Evolutionary conservation across 2,888 invertebrate species (phyloP).

Genomic region (Gerris lacustris): DNA sequence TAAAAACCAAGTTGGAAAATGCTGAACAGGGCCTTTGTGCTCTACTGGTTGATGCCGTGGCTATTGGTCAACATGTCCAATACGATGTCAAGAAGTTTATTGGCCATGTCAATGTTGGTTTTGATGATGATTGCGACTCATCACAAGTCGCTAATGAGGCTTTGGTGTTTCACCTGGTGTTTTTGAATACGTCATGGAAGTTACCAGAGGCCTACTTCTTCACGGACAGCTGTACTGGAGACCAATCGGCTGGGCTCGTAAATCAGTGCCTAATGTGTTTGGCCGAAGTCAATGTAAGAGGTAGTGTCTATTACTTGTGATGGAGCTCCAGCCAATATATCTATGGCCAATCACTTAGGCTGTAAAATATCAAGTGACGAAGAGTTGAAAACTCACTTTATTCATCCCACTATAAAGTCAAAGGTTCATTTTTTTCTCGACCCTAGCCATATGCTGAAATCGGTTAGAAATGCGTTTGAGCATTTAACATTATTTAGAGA

Average conservation of each 20-base stretch:
- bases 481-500: constrained; percentile 15
- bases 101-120: constrained; percentile 21
- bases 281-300: constrained; percentile 15
- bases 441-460: constrained; percentile 25
- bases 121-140: constrained; percentile 7
- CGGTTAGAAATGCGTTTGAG: constrained; percentile 24
- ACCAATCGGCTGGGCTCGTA: constrained; percentile 11
- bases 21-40: constrained; percentile 15
- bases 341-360: constrained; percentile 18
- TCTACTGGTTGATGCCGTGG: constrained; percentile 18
- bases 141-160: constrained; percentile 17
- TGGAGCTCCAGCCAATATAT: constrained; percentile 19
- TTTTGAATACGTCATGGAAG: constrained; percentile 18
- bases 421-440: constrained; percentile 25
- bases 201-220: constrained; percentile 20
- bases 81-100: constrained; percentile 17
- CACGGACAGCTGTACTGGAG: background rate
- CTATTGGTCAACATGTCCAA: constrained; percentile 16
- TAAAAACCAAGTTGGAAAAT: constrained; percentile 16
- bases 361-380: too few relatives aligned
- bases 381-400: too few relatives aligned
- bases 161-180: constrained; percentile 19
- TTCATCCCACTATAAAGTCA: too few relatives aligned
- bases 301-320: constrained; percentile 22
- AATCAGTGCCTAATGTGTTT: constrained; percentile 12